These are phyloP conservation scores for Macropodus opercularis DNA, from an alignment of 2,797 vertebrate species.

Conservation along the genomic window DNA sequence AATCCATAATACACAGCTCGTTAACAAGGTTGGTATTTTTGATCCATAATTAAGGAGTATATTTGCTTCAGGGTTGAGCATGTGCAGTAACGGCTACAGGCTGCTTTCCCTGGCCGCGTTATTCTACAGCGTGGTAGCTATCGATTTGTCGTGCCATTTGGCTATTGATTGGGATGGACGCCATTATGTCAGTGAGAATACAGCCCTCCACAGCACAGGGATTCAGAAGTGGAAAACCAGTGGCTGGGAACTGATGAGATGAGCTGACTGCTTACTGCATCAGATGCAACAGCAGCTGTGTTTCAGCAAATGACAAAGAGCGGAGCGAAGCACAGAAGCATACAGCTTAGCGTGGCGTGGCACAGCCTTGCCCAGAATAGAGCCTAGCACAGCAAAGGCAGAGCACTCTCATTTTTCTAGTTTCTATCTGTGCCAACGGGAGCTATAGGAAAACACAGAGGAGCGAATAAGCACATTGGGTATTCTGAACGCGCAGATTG, in stretches of 20 bases:
- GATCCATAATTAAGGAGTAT: conserved; percentile 70
- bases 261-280: conserved; percentile 62
- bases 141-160: conserved; percentile 72
- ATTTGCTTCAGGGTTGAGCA: conserved; percentile 56
- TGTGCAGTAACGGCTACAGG: conserved; percentile 30
- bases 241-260: conserved; percentile 63
- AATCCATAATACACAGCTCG: conserved; percentile 70
- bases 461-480: conserved; percentile 44
- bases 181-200: conserved; percentile 78
- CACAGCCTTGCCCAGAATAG: conserved; percentile 30
- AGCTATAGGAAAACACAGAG: conserved; percentile 30
- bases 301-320: conserved; percentile 61
- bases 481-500: conserved; percentile 30
- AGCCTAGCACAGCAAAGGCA: conserved; percentile 40
- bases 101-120: conserved; percentile 43
- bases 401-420: conserved; percentile 44
- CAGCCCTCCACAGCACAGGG: conserved; percentile 61
- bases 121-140: conserved; percentile 65
- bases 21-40: conserved; percentile 69
- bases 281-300: conserved; percentile 61
- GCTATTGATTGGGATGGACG: conserved; percentile 77
- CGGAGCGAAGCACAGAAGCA: conserved; percentile 18
- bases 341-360: conserved; percentile 26
- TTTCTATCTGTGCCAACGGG: conserved; percentile 36
- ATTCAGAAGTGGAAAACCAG: conserved; percentile 62